Evolutionary conservation across 2,888 invertebrate genomes (phyloP).

Genomic region (Drosophila lacicola): DNA sequence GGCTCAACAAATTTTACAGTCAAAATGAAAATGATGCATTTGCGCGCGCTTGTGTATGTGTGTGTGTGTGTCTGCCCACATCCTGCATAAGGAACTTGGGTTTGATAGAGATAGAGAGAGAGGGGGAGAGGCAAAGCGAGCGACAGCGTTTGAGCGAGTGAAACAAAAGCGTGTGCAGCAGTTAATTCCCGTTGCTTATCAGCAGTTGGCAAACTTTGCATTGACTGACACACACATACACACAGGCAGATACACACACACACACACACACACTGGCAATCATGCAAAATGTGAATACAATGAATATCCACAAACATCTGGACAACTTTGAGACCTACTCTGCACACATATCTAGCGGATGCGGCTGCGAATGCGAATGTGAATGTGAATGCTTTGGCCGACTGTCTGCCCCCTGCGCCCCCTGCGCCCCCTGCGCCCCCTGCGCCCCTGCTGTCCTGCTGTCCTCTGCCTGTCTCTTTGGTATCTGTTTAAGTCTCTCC

Average conservation of each 20-base stretch:
- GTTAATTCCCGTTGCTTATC: constrained; percentile 76
- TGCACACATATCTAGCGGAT: constrained; percentile 44
- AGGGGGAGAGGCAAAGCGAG: background rate
- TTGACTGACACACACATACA: constrained; percentile 54
- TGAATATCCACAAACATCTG: constrained; percentile 62
- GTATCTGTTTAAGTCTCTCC: background rate
- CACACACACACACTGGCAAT: constrained; percentile 34
- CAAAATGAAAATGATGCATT: constrained; percentile 42
- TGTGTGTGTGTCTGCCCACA: constrained; percentile 26
- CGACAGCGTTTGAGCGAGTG: background rate
- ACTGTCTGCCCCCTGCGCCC: background rate
- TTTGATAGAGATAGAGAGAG: background rate
- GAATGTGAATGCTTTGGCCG: constrained; percentile 21
- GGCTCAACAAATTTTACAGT: constrained; percentile 45
- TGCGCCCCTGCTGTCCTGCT: background rate
- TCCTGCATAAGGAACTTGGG: constrained; percentile 19
- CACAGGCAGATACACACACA: background rate
- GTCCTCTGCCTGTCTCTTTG: constrained; percentile 14
- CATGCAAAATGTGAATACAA: constrained; percentile 52
- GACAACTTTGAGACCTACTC: constrained; percentile 41
- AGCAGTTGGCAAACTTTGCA: constrained; percentile 71
- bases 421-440: too few species aligned
- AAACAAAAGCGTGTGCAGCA: constrained; percentile 35
- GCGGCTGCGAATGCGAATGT: constrained; percentile 15
- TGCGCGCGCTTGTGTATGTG: constrained; percentile 1